Conservation (phyloP, 1,140 invertebrate species). For the Eurosta solidaginis region DNA sequence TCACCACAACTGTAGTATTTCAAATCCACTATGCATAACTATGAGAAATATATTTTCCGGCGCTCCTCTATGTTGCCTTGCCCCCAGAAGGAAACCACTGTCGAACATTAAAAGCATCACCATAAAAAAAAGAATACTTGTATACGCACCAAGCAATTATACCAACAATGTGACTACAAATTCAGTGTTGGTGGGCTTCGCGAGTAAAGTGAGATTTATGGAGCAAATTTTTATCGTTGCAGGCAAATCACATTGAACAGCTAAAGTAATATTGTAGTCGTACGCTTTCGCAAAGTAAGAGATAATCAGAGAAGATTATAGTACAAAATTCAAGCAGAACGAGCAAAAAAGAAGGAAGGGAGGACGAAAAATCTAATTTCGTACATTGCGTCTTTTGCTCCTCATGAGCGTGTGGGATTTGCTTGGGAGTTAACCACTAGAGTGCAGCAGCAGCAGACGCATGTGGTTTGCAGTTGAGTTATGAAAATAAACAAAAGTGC, state of each 20-base stretch:
- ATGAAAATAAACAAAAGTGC: not conserved
- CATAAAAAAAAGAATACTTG: not conserved
- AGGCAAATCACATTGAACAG: not conserved
- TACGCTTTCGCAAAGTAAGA: too few relatives aligned
- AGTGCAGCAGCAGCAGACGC: not conserved
- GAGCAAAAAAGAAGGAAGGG: not conserved
- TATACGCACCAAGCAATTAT: too few relatives aligned
- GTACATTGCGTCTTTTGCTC: not conserved
- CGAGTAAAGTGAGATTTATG: constrained; percentile 24
- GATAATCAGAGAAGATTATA: constrained; percentile 11
- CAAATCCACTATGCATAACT: not conserved
- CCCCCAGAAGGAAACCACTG: constrained; percentile 5
- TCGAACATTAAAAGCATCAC: not conserved
- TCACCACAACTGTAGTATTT: not conserved
- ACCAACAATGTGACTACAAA: not conserved
- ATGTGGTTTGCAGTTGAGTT: not conserved
- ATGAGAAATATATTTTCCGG: not conserved
- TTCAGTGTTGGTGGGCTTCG: not conserved
- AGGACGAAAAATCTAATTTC: not conserved
- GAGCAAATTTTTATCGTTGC: constrained; percentile 23
- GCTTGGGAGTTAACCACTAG: not conserved
- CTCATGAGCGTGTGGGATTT: not conserved
- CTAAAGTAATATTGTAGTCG: not conserved
- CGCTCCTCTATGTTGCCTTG: not conserved
- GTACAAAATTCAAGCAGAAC: not conserved